Percentiles rank a stretch among this genome's conserved stretches.
Evolutionary conservation across 2,797 vertebrate species (phyloP).

Genomic region (Manis pentadactyla): DNA sequence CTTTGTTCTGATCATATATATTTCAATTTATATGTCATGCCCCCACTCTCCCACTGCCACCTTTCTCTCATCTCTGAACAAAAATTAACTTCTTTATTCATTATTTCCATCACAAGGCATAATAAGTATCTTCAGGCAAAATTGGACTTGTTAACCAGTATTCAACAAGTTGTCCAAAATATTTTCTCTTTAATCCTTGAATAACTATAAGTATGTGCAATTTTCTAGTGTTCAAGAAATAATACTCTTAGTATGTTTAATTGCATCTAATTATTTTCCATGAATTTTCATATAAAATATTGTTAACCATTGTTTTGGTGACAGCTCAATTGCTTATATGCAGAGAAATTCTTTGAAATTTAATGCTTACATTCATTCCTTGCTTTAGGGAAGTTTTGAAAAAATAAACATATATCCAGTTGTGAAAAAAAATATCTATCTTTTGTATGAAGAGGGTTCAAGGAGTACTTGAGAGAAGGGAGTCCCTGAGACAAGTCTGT

Average conservation of each 20-base stretch:
- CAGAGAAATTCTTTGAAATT: slow-evolving; percentile 46
- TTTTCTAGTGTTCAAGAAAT: not conserved
- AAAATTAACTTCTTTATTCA: not conserved
- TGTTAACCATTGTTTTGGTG: slow-evolving; percentile 7
- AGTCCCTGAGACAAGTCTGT: not conserved
- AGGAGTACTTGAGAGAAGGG: not conserved
- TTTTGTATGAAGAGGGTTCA: not conserved
- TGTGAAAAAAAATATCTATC: not conserved
- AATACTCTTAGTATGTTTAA: slow-evolving; percentile 23
- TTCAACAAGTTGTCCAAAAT: not conserved
- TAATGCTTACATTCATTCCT: not conserved
- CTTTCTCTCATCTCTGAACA: not conserved
- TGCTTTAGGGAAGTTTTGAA: slow-evolving; percentile 9
- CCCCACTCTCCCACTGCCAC: no score
- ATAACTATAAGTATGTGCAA: not conserved
- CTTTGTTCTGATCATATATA: not conserved
- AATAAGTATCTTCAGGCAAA: not conserved
- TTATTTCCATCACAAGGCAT: not conserved
- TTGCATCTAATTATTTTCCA: not conserved
- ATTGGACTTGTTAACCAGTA: not conserved
- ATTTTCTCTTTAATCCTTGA: not conserved
- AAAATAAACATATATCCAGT: not conserved
- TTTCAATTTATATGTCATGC: not conserved
- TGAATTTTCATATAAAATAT: slow-evolving; percentile 33
- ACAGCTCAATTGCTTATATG: not conserved